Percentiles rank a stretch among this genome's conserved stretches.
phyloP scores from a whole-genome alignment of 1,140 invertebrate genomes.

The Drosophila sucinea region DNA sequence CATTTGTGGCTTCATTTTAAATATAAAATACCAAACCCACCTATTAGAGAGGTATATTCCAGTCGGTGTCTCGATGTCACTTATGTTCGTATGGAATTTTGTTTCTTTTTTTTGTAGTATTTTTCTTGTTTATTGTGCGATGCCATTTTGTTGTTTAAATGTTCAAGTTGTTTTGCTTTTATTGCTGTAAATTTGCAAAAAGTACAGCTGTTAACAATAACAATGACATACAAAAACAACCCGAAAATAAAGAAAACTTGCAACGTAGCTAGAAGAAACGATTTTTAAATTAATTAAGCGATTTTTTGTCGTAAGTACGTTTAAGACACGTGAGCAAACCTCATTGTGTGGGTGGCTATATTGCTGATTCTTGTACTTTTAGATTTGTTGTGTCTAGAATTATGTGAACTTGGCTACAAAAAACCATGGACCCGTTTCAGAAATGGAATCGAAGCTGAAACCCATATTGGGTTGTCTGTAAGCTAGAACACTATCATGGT shows the following conservation, averaged over 20 bases:
- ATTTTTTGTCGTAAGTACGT: conserved; percentile 27
- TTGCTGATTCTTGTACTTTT: background rate
- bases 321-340: conserved; percentile 25
- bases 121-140: conserved; percentile 8
- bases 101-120: background rate
- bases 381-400: background rate
- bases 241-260: conserved; percentile 1
- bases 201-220: conserved; percentile 34
- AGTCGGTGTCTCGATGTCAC: background rate
- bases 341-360: conserved; percentile 14
- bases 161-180: conserved; percentile 34
- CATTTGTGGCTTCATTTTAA: too few species aligned
- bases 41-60: background rate
- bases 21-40: background rate
- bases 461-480: too few species aligned
- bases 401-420: background rate
- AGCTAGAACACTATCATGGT: too few species aligned
- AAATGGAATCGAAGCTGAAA: background rate
- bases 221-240: conserved; percentile 20
- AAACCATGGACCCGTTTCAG: background rate
- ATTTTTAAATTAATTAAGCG: conserved; percentile 37
- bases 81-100: background rate
- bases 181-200: conserved; percentile 42
- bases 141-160: conserved; percentile 13
- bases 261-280: conserved; percentile 16